Percentiles rank a stretch among this genome's conserved stretches.
Conservation (phyloP, 2,113 vertebrate genomes). For the Myiopsitta monachus region DNA sequence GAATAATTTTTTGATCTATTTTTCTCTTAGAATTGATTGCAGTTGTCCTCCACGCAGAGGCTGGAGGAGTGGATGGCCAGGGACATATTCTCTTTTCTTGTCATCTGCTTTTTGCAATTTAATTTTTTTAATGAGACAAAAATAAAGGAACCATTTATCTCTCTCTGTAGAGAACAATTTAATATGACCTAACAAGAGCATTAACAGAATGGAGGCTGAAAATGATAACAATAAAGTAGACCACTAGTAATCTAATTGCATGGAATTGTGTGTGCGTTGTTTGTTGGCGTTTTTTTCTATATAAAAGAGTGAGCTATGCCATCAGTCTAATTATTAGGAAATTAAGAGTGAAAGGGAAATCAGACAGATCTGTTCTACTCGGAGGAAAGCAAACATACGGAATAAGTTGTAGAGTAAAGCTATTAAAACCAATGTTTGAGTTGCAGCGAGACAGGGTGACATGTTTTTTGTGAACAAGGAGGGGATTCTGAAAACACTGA, state of each 20-base stretch:
- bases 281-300: neutral
- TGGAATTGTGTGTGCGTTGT: neutral
- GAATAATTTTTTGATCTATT: neutral
- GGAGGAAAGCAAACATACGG: constrained; percentile 23
- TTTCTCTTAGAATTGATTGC: neutral
- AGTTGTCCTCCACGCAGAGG: neutral
- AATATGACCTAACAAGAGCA: neutral
- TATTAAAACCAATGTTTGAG: neutral
- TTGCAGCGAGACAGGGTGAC: neutral
- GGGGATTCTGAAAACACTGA: neutral
- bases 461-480: neutral
- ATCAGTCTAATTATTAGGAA: constrained; percentile 27
- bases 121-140: neutral
- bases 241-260: neutral
- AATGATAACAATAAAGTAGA: neutral
- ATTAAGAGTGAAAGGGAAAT: neutral
- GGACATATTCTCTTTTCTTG: neutral
- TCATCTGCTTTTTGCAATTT: neutral
- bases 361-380: neutral
- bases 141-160: neutral
- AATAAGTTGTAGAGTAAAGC: neutral
- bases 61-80: neutral
- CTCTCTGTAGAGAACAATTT: neutral
- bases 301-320: neutral
- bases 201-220: neutral